Percentiles rank a stretch among this genome's conserved stretches.
phyloP scores from a whole-genome alignment of 2,113 vertebrate genomes.

The Lonchura striata region DNA sequence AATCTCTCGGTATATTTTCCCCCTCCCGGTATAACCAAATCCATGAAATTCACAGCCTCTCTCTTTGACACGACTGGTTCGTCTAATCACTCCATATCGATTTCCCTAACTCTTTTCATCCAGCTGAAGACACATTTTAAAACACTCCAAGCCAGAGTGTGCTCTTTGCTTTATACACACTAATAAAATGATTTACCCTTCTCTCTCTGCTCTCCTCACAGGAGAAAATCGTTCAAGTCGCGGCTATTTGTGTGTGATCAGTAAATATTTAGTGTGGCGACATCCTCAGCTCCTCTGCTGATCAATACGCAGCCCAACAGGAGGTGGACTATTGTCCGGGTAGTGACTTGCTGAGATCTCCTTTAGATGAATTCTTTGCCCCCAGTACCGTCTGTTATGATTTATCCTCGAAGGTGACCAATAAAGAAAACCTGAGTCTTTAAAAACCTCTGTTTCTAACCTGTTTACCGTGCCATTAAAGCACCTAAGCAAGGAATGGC shows the following conservation, averaged over 20 bases:
- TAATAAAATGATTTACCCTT: conserved; percentile 93
- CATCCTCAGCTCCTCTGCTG: conserved; percentile 85
- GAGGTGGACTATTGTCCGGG: conserved; percentile 80
- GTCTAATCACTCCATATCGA: conserved; percentile 87
- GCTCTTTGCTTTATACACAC: conserved; percentile 91
- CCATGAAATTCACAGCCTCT: conserved; percentile 71
- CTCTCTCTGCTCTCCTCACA: conserved; percentile 79
- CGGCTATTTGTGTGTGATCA: conserved; percentile 93
- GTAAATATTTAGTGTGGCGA: conserved; percentile 98
- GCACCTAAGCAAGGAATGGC: conserved; percentile 35
- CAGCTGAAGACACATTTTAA: conserved; percentile 88
- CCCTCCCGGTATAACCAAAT: conserved; percentile 65
- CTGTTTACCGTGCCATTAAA: conserved; percentile 69
- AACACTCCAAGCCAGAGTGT: conserved; percentile 81
- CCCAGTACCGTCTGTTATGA: conserved; percentile 44
- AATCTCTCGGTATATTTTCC: conserved; percentile 48
- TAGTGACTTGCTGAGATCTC: conserved; percentile 72
- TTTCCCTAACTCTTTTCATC: conserved; percentile 89
- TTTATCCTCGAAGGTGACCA: conserved; percentile 62
- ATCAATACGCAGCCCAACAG: conserved; percentile 88
- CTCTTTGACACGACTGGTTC: conserved; percentile 75
- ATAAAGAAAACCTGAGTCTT: conserved; percentile 40
- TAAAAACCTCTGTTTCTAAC: conserved; percentile 68
- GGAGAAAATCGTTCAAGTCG: conserved; percentile 89
- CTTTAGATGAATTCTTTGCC: conserved; percentile 69